Conservation (phyloP, 2,113 vertebrate species). For the Zosterops borbonicus region DNA sequence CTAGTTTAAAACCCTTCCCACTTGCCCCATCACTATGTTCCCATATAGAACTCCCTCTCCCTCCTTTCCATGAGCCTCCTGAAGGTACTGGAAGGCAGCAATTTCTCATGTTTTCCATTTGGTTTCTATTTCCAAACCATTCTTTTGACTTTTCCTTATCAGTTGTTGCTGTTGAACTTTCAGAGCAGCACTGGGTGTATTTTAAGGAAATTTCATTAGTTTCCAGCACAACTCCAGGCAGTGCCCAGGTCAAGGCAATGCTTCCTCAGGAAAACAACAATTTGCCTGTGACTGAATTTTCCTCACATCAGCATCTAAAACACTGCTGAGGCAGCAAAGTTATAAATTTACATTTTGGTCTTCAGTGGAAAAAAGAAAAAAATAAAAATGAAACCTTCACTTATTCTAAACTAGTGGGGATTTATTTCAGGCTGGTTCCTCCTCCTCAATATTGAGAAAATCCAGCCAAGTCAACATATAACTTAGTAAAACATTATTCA, state of each 20-base stretch:
- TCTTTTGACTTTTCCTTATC: background rate
- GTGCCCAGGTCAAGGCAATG: background rate
- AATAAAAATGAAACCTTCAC: background rate
- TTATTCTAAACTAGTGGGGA: background rate
- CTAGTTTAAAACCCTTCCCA: background rate
- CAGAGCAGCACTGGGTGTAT: background rate
- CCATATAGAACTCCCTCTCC: background rate
- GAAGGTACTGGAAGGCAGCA: background rate
- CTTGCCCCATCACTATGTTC: background rate
- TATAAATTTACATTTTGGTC: constrained; percentile 24
- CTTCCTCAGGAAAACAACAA: constrained; percentile 52
- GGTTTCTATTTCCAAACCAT: background rate
- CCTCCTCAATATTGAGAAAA: background rate
- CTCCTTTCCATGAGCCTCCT: background rate
- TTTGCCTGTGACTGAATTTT: constrained; percentile 4
- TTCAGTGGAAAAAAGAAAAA: background rate
- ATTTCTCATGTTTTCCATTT: background rate
- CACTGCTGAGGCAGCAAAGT: constrained; percentile 42
- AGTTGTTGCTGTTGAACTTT: background rate
- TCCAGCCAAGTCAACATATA: background rate
- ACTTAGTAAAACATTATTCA: background rate
- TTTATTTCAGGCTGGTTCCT: constrained; percentile 2
- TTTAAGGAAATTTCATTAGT: background rate
- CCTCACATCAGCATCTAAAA: constrained; percentile 25
- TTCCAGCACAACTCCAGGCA: background rate